phyloP scores from a whole-genome alignment of 2,113 vertebrate species.

The Cyrtonyx montezumae region DNA sequence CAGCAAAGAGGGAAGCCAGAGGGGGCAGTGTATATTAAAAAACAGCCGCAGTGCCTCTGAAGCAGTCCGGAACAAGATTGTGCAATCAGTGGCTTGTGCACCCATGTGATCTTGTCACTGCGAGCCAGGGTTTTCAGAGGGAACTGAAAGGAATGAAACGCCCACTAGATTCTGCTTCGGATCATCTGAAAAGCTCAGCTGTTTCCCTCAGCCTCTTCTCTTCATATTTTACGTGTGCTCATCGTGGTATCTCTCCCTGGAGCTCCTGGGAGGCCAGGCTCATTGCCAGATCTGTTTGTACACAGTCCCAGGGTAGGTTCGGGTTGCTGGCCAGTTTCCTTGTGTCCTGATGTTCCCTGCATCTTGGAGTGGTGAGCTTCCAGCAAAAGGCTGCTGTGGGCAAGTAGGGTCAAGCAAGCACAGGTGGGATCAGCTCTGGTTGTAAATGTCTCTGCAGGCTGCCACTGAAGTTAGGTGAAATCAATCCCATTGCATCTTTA shows the following conservation, averaged over 20 bases:
- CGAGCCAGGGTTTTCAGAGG: constrained; percentile 26
- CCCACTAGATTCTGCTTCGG: constrained; percentile 48
- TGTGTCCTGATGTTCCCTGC: constrained; percentile 5
- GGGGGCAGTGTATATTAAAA: constrained; percentile 57
- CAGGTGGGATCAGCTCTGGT: fast-evolving
- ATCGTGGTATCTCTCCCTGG: background rate
- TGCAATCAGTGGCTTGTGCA: constrained; percentile 36
- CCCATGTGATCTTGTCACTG: constrained; percentile 39
- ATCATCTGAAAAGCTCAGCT: constrained; percentile 29
- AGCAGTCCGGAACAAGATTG: background rate
- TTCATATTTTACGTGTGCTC: background rate
- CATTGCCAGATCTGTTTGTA: constrained; percentile 16
- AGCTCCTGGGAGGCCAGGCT: constrained; percentile 24
- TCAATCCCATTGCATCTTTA: background rate
- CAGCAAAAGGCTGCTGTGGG: background rate
- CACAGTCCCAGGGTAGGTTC: constrained; percentile 7
- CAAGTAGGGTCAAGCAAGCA: background rate
- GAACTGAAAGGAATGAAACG: constrained; percentile 44
- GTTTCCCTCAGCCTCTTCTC: background rate
- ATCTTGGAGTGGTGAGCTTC: background rate
- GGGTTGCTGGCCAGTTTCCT: constrained; percentile 37
- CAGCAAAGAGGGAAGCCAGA: constrained; percentile 34
- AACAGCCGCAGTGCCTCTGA: background rate
- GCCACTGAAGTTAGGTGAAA: background rate
- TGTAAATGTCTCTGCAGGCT: background rate